These are phyloP conservation scores for Montipora sp. DNA, from an alignment of 64 coral and sea anemone genomes.

Conservation along the genomic window DNA sequence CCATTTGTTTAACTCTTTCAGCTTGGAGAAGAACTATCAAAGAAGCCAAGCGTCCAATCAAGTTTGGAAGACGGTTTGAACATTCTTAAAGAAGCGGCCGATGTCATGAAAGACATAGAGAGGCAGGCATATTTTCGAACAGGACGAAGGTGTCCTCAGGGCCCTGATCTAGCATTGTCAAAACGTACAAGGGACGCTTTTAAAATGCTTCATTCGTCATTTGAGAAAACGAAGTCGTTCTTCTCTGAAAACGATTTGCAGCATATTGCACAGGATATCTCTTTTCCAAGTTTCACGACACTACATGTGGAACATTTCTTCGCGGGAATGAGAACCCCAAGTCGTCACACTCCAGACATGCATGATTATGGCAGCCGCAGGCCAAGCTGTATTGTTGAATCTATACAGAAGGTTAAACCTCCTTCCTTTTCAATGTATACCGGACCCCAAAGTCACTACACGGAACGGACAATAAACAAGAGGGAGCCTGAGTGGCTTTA, in stretches of 20 bases:
- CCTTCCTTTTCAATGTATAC: slow-evolving; percentile 44
- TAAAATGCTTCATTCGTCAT: slow-evolving; percentile 39
- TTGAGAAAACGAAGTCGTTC: slow-evolving; percentile 23
- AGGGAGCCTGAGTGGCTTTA: slow-evolving; percentile 4
- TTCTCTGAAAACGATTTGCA: slow-evolving; percentile 27
- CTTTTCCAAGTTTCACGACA: slow-evolving; percentile 57
- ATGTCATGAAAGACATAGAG: slow-evolving; percentile 34
- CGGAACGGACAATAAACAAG: background rate
- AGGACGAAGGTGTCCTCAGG: slow-evolving; percentile 18
- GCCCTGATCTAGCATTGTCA: slow-evolving; percentile 29
- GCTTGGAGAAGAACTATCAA: slow-evolving; percentile 32
- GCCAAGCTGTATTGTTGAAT: slow-evolving; percentile 41
- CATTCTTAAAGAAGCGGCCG: slow-evolving; percentile 4
- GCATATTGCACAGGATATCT: slow-evolving; percentile 26
- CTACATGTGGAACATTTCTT: slow-evolving; percentile 61
- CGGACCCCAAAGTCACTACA: slow-evolving; percentile 57
- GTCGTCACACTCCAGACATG: slow-evolving; percentile 54
- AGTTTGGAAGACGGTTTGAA: slow-evolving; percentile 35
- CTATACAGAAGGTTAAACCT: slow-evolving; percentile 29
- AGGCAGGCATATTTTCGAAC: background rate
- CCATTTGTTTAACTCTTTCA: slow-evolving; percentile 44
- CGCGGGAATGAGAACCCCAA: slow-evolving; percentile 35
- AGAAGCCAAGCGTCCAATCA: background rate
- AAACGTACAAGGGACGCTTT: slow-evolving; percentile 58
- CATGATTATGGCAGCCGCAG: slow-evolving; percentile 40